Evolutionary conservation across 1,140 invertebrate species (phyloP).

Genomic region (Tetragonula clypearis): DNA sequence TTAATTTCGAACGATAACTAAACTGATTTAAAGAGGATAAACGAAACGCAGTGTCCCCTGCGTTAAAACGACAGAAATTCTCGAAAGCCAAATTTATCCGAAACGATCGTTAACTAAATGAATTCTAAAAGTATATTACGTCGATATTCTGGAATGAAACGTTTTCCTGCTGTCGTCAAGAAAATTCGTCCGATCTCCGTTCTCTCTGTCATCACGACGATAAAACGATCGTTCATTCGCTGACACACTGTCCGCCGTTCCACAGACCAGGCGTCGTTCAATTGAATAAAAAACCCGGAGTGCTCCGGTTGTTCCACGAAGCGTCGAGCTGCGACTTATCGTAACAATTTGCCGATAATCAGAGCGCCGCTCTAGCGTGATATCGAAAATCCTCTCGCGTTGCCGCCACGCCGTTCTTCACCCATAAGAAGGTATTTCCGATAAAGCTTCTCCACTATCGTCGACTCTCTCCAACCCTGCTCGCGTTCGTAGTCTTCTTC

Average conservation of each 20-base stretch:
- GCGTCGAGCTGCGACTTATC: conserved; percentile 39
- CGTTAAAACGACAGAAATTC: neutral
- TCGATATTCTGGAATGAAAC: neutral
- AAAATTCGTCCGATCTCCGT: neutral
- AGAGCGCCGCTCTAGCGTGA: conserved; percentile 41
- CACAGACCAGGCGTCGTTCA: neutral
- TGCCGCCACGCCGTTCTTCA: conserved; percentile 4
- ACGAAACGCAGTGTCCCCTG: neutral
- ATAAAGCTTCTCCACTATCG: conserved; percentile 39
- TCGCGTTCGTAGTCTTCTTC: neutral
- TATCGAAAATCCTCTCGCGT: conserved; percentile 47
- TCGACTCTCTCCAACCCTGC: neutral
- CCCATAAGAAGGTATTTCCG: conserved; percentile 37
- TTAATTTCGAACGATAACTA: too few relatives aligned
- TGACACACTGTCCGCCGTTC: neutral
- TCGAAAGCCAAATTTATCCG: neutral
- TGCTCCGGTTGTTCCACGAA: neutral
- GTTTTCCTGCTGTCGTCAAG: neutral
- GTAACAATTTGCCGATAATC: conserved; percentile 63
- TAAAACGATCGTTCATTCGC: neutral
- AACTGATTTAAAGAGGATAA: neutral
- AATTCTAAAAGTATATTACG: neutral
- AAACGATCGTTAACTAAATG: neutral
- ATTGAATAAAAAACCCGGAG: conserved; percentile 20
- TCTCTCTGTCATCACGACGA: neutral